Conservation (phyloP, 2,797 vertebrate species). For the Macropus fuliginosus region DNA sequence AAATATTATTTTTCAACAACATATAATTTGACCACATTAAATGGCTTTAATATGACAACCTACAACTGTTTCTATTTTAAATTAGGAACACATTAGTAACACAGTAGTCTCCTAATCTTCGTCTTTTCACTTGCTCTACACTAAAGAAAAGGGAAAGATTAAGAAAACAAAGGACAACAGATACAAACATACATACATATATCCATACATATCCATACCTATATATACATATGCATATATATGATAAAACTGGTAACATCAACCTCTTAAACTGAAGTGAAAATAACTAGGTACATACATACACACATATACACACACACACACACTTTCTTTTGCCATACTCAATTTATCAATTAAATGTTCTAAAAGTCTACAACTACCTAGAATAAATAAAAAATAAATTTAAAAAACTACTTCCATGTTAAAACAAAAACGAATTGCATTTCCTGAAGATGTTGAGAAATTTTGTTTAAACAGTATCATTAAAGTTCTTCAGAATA, state of each 20-base stretch:
- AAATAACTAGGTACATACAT: background rate
- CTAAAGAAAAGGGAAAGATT: background rate
- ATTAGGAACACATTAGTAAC: background rate
- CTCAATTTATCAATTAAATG: background rate
- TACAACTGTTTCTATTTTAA: background rate
- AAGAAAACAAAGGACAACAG: background rate
- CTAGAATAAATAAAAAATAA: background rate
- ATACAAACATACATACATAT: background rate
- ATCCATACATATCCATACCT: no score
- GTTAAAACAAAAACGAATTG: constrained; percentile 12
- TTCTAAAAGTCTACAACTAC: background rate
- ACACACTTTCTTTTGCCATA: no score
- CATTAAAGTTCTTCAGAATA: background rate
- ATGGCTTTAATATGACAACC: constrained; percentile 13
- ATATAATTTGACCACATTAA: constrained; percentile 28
- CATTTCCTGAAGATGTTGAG: constrained; percentile 11
- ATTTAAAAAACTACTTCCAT: constrained; percentile 28
- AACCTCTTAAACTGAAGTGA: background rate
- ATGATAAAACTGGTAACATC: background rate
- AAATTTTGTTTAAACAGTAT: constrained; percentile 1
- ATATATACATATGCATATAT: background rate
- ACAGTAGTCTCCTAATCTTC: constrained; percentile 9
- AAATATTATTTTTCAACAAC: constrained; percentile 5
- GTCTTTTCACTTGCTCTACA: background rate
- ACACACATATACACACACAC: no score